Evolutionary conservation across 2,113 vertebrate species (phyloP).

Genomic region (Cricetomys ansorgei): DNA sequence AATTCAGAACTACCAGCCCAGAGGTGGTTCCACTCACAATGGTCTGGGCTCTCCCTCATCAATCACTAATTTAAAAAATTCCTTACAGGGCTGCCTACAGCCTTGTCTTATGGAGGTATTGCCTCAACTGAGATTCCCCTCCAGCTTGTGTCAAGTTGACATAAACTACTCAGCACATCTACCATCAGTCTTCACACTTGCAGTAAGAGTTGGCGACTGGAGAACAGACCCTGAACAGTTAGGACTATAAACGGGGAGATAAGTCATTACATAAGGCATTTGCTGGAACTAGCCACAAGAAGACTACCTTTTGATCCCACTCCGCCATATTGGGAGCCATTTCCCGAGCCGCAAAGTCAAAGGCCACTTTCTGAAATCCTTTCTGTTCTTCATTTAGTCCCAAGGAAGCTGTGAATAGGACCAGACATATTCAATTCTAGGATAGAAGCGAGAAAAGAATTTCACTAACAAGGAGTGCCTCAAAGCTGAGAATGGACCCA

Average conservation of each 20-base stretch:
- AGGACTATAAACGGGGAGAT: not conserved
- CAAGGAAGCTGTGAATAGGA: constrained; percentile 86
- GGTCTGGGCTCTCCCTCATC: not conserved
- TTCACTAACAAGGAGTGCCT: not conserved
- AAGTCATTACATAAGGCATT: not conserved
- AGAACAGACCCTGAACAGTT: not conserved
- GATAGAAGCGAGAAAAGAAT: not conserved
- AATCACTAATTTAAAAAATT: not conserved
- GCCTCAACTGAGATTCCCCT: not conserved
- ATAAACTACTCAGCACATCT: not conserved
- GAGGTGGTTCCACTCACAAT: not conserved
- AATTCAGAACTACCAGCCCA: not conserved
- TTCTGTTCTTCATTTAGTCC: constrained; percentile 97
- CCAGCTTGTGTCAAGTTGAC: not conserved
- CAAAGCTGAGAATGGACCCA: accelerated
- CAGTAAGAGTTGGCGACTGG: not conserved
- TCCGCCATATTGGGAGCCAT: constrained; percentile 97
- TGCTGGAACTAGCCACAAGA: not conserved
- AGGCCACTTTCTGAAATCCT: constrained; percentile 97
- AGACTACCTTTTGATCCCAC: constrained; percentile 95
- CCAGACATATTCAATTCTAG: not conserved
- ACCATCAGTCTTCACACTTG: not conserved
- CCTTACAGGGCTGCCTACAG: not conserved
- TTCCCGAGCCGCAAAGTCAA: constrained; percentile 96
- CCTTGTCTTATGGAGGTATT: not conserved